These are phyloP conservation scores for Mallotus villosus DNA, from an alignment of 2,797 vertebrate genomes.

Conservation along the genomic window DNA sequence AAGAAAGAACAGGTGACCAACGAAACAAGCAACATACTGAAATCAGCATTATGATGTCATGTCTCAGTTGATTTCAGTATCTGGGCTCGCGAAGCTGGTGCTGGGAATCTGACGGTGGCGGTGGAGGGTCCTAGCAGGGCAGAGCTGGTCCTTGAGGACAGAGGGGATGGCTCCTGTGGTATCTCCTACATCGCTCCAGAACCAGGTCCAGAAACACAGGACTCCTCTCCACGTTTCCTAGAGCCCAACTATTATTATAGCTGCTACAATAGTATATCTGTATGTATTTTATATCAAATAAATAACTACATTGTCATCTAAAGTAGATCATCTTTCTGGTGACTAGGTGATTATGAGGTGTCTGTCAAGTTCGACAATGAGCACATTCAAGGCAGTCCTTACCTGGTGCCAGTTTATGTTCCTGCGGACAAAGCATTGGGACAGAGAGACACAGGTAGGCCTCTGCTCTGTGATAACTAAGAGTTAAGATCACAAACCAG, in stretches of 20 bases:
- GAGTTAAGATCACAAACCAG: background rate
- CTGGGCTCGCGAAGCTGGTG: constrained; percentile 79
- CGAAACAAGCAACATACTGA: no score
- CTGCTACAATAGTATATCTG: no score
- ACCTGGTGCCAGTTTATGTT: constrained; percentile 69
- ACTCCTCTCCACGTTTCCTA: no score
- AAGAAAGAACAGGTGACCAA: no score
- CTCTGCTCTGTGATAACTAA: background rate
- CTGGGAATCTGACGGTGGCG: constrained; percentile 76
- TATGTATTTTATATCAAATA: no score
- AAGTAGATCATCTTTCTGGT: background rate
- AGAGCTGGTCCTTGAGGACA: constrained; percentile 77
- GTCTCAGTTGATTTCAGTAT: constrained; percentile 76
- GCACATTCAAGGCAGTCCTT: constrained; percentile 75
- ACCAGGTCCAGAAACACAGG: constrained; percentile 61
- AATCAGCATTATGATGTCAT: background rate
- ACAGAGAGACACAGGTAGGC: constrained; percentile 12
- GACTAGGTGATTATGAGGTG: constrained; percentile 73
- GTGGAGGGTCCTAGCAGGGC: constrained; percentile 81
- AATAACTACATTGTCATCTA: background rate
- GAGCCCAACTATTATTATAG: no score
- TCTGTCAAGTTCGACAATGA: constrained; percentile 77
- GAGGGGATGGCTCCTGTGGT: constrained; percentile 76
- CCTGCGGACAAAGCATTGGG: constrained; percentile 57
- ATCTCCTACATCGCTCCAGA: constrained; percentile 79